These are phyloP conservation scores for Exephanes ischioxanthus DNA, from an alignment of 2,888 invertebrate species.

Conservation along the genomic window DNA sequence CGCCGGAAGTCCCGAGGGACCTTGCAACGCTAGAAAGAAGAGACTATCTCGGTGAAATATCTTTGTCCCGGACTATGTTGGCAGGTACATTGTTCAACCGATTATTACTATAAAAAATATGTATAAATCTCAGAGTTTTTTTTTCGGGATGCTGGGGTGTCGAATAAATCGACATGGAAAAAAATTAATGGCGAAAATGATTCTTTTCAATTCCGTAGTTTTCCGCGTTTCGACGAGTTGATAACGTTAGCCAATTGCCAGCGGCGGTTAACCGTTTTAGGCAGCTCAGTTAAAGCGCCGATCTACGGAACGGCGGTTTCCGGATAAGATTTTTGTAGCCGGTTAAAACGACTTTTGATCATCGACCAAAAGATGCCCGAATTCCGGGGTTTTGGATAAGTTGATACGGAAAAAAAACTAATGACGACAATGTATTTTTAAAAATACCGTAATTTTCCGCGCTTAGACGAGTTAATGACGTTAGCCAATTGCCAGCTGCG, in stretches of 20 bases:
- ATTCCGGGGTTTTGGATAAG: too few relatives aligned
- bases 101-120: background rate
- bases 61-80: conserved; percentile 89
- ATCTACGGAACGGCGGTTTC: background rate
- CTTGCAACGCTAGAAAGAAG: conserved; percentile 88
- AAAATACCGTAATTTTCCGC: background rate
- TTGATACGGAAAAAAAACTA: too few relatives aligned
- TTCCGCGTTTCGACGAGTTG: background rate
- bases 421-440: background rate
- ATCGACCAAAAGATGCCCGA: too few relatives aligned
- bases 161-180: background rate
- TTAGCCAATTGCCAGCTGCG: background rate
- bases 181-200: too few relatives aligned
- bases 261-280: background rate
- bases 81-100: conserved; percentile 75
- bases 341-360: background rate
- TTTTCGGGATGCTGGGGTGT: background rate
- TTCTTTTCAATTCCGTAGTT: too few relatives aligned
- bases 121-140: background rate
- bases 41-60: conserved; percentile 93
- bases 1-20: conserved; percentile 84
- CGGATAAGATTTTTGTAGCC: background rate
- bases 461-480: background rate
- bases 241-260: background rate
- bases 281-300: background rate